Evolutionary conservation across 1,140 invertebrate species (phyloP).

Genomic region (Oncopeltus fasciatus): DNA sequence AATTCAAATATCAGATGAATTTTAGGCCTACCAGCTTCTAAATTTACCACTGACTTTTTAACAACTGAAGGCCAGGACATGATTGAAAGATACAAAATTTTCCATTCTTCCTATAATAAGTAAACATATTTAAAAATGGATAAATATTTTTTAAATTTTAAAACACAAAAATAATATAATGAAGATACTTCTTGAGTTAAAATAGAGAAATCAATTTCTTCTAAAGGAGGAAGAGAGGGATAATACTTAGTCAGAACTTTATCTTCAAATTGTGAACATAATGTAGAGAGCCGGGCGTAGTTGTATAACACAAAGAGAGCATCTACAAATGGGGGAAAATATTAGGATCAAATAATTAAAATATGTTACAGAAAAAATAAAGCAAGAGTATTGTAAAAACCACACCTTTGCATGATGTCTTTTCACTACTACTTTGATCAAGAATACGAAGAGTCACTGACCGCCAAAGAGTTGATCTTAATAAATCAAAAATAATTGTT

Average conservation of each 20-base stretch:
- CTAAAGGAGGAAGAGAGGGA: conserved; percentile 2
- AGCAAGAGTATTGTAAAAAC: background rate
- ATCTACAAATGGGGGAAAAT: background rate
- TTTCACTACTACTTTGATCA: background rate
- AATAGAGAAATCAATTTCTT: conserved; percentile 6
- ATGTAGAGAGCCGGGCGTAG: conserved; percentile 4
- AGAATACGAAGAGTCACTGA: background rate
- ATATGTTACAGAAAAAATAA: background rate
- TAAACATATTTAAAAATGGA: background rate
- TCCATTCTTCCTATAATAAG: conserved; percentile 49
- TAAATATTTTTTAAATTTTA: background rate
- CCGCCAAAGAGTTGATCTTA: conserved; percentile 1
- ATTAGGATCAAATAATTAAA: background rate
- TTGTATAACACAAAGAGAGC: conserved; percentile 16
- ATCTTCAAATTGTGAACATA: background rate
- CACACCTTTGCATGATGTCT: background rate
- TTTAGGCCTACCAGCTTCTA: conserved; percentile 32
- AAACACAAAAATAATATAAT: background rate
- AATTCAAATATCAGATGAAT: conserved; percentile 47
- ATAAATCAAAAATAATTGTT: conserved; percentile 7
- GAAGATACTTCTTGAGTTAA: conserved; percentile 7
- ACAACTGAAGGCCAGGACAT: conserved; percentile 42
- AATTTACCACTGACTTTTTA: conserved; percentile 33
- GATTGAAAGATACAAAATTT: conserved; percentile 47
- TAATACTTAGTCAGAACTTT: background rate